Evolutionary conservation across 2,797 vertebrate genomes (phyloP).

Genomic region (Etheostoma nigrum): DNA sequence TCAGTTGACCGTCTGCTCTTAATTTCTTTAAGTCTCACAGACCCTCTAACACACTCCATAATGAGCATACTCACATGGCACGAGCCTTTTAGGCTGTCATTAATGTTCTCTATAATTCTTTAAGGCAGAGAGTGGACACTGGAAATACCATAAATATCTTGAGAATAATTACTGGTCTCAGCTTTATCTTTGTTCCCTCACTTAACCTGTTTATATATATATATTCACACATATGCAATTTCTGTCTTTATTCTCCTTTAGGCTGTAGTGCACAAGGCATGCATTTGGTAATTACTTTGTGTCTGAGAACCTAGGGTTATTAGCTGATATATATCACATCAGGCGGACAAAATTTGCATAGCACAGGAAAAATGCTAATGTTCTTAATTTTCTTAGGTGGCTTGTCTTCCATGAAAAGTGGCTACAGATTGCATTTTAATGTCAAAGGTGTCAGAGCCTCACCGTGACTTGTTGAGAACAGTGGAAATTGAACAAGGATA

Average conservation of each 20-base stretch:
- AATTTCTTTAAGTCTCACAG: conserved; percentile 35
- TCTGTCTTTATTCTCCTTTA: background rate
- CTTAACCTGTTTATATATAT: background rate
- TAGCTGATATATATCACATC: conserved; percentile 3
- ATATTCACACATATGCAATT: background rate
- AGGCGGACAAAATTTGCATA: conserved; percentile 17
- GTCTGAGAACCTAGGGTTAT: conserved; percentile 24
- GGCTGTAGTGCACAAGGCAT: conserved; percentile 13
- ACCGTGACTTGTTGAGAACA: conserved; percentile 55
- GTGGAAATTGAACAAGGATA: conserved; percentile 69
- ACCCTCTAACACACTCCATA: conserved; percentile 20
- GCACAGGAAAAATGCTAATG: background rate
- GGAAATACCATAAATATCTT: background rate
- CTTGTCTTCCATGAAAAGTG: conserved; percentile 30
- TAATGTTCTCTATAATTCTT: conserved; percentile 9
- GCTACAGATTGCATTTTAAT: conserved; percentile 55
- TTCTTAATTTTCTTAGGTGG: conserved; percentile 48
- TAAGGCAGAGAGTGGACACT: background rate
- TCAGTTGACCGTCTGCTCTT: conserved; percentile 32
- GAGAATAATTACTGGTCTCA: conserved; percentile 13
- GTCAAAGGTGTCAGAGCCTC: conserved; percentile 39
- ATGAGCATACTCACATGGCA: conserved; percentile 28
- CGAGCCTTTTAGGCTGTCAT: conserved; percentile 10
- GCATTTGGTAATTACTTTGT: conserved; percentile 64
- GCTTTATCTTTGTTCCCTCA: conserved; percentile 2